phyloP scores from a whole-genome alignment of 2,797 vertebrate species.

The Hyperoplus lanceolatus region DNA sequence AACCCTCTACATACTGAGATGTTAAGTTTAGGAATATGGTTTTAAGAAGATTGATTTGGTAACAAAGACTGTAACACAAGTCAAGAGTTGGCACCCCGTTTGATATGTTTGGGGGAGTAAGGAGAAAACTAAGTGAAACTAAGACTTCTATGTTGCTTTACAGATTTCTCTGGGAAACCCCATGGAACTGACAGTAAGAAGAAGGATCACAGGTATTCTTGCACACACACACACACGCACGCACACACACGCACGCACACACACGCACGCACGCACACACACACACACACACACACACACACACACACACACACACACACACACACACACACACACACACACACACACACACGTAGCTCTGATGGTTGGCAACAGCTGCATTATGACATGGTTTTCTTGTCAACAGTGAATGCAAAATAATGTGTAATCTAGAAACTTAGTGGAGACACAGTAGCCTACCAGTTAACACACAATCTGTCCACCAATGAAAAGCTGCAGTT shows the following conservation, averaged over 20 bases:
- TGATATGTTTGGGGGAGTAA: neutral
- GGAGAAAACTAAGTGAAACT: conserved; percentile 26
- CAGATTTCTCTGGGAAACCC: conserved; percentile 46
- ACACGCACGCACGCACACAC: too few species aligned
- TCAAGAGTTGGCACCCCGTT: neutral
- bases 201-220: conserved; percentile 36
- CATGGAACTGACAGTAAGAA: conserved; percentile 10
- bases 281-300: too few species aligned
- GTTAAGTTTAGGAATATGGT: too few species aligned
- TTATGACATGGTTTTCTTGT: neutral
- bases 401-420: neutral
- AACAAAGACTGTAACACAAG: too few species aligned
- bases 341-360: neutral
- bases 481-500: neutral
- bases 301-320: too few species aligned
- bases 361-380: neutral
- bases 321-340: too few species aligned
- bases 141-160: conserved; percentile 44
- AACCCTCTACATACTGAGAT: too few species aligned
- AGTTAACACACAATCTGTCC: neutral
- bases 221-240: neutral
- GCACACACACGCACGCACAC: neutral
- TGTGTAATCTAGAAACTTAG: neutral
- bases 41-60: too few species aligned
- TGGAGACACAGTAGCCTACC: neutral